Conservation (phyloP, 2,888 invertebrate genomes). For the Orgyia antiqua region DNA sequence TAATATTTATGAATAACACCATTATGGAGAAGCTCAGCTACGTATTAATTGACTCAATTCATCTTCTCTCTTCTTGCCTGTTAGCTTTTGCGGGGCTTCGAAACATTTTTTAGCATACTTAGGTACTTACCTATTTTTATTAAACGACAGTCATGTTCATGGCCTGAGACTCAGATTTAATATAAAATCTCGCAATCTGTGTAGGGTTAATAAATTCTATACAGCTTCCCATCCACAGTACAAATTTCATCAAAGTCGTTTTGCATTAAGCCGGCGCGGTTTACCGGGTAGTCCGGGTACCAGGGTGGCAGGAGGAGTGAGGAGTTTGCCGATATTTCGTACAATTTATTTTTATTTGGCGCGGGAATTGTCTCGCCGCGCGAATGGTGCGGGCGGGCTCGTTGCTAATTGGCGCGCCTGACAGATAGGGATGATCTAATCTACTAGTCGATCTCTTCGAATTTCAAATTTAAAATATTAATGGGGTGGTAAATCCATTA, state of each 20-base stretch:
- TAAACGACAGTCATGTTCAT: too few relatives aligned
- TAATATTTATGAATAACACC: too few relatives aligned
- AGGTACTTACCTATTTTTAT: too few relatives aligned
- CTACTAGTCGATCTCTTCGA: neutral
- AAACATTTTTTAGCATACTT: too few relatives aligned
- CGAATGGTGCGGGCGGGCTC: constrained; percentile 26
- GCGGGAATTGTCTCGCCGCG: constrained; percentile 33
- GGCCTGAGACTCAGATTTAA: neutral
- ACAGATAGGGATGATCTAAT: constrained; percentile 14
- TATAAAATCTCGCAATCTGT: constrained; percentile 1
- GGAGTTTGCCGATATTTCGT: constrained; percentile 31
- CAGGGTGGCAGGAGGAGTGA: constrained; percentile 14
- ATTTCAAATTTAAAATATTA: too few relatives aligned
- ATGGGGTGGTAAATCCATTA: too few relatives aligned
- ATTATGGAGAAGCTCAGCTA: too few relatives aligned
- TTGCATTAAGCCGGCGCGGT: constrained; percentile 13
- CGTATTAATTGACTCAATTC: too few relatives aligned
- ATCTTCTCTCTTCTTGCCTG: too few relatives aligned
- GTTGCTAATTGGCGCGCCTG: constrained; percentile 37
- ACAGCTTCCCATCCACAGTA: constrained; percentile 2
- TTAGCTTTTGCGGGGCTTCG: too few relatives aligned
- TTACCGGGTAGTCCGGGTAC: constrained; percentile 10
- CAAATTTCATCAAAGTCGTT: constrained; percentile 12
- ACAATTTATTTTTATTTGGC: constrained; percentile 49
- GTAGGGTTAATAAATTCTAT: constrained; percentile 4